Evolutionary conservation across 2,888 invertebrate species (phyloP), one percentile per base, ranked within the genome.

Genomic region (Brachyptera risi): DNA sequence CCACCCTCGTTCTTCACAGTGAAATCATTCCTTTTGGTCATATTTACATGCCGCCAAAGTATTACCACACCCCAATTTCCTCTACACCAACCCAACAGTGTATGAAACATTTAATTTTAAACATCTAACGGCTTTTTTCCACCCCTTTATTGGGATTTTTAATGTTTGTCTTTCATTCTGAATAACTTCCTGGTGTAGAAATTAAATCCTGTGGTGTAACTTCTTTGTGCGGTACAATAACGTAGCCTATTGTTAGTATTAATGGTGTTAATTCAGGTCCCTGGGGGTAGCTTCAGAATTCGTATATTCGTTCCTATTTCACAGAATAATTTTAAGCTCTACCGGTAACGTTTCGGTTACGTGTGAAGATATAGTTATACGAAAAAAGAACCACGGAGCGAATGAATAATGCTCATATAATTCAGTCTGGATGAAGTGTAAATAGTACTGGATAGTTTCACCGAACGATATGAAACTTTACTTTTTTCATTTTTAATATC

Each of bases 101-200:
- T 47, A 47, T 47, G 24, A 47, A 47, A 17, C 19, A 47, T 47
- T 47, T 47, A 17, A 47, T 47, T 47, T 23, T 47, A 21, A 24
- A n/a, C 24, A 24, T 47, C 47, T 24, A 17, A 24, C n/a, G 24
- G 23, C 24, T 2, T 47, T 47, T 42, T 24, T 24, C 47, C 24
- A 21, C 24, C 47, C 47, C 24, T 21, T 19, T 19, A 11, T 19
- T 11, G 4, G 23, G n/a, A 11, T 47, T 47, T 47, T 47, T 47
- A 24, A 47, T 23, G n/a, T 24, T 24, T 21, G 21, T 24, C 47
- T 24, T 47, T 47, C 47, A 2, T 21, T 19, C 47, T 31, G 11
- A 31, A 47, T 47, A 47, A 24, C 47, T 47, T 47, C 21, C 23
- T n/a, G 24, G 47, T 47, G 47, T 47, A 24, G 47, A 47, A 24